These are phyloP conservation scores for Merodon equestris DNA, from an alignment of 2,888 invertebrate genomes.

Conservation along the genomic window DNA sequence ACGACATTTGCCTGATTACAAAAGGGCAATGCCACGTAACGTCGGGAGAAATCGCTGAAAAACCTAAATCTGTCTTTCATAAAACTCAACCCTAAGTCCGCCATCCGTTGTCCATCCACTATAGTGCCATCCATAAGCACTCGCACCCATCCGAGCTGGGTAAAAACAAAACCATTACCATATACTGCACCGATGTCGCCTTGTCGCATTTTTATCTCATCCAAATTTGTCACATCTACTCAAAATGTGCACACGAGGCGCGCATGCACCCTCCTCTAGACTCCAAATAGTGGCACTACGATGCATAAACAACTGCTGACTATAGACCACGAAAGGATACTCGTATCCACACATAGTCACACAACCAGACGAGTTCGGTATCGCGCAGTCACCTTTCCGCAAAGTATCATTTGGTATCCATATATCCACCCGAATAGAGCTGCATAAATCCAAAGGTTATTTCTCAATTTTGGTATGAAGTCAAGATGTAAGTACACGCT, in stretches of 20 bases:
- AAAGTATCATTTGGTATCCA: constrained; percentile 30
- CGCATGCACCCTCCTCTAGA: constrained; percentile 42
- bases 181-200: constrained; percentile 54
- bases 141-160: constrained; percentile 27
- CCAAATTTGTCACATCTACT: constrained; percentile 67
- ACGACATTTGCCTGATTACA: too few relatives aligned
- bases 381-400: constrained; percentile 17
- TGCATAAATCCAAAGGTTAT: constrained; percentile 59
- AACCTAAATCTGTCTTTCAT: too few relatives aligned
- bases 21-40: too few relatives aligned
- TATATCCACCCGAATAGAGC: constrained; percentile 34
- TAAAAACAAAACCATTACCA: constrained; percentile 53
- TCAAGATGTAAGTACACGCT: constrained; percentile 13
- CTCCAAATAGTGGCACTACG: constrained; percentile 40
- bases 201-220: constrained; percentile 62
- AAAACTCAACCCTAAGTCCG: too few relatives aligned
- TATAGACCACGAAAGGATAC: constrained; percentile 45
- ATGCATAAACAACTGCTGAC: constrained; percentile 55
- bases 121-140: constrained; percentile 24
- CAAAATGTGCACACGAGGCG: constrained; percentile 48
- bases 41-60: too few relatives aligned
- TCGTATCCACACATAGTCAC: constrained; percentile 53
- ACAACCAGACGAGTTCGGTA: constrained; percentile 33
- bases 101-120: too few relatives aligned
- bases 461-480: constrained; percentile 57